A percentile compares a stretch with the other conserved stretches of the same genome.
Evolutionary conservation across 2,888 invertebrate species (phyloP).

Genomic region (Magallana nippona): DNA sequence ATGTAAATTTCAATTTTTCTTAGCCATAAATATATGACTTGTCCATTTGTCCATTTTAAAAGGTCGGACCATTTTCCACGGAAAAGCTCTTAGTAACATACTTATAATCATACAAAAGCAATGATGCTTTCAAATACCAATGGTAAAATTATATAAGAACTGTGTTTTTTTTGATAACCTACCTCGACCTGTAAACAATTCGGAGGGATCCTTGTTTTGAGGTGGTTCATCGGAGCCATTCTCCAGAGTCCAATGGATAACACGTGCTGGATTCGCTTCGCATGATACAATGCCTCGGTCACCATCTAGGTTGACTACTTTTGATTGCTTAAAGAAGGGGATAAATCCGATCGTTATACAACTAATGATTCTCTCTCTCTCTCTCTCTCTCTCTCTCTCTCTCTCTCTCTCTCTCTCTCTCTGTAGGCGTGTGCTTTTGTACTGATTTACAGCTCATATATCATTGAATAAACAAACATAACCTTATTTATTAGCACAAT

Average conservation of each 20-base stretch:
- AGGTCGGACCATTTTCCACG: too few species aligned
- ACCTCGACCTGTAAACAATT: conserved; percentile 30
- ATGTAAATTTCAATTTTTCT: too few species aligned
- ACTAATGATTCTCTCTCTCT: background rate
- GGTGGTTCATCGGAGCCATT: background rate
- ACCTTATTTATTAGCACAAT: too few species aligned
- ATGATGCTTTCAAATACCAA: too few species aligned
- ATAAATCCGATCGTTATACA: background rate
- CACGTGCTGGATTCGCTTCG: conserved; percentile 32
- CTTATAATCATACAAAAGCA: too few species aligned
- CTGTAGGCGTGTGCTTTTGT: too few species aligned
- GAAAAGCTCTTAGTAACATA: too few species aligned
- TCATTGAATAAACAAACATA: too few species aligned
- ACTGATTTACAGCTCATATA: too few species aligned
- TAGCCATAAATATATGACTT: too few species aligned
- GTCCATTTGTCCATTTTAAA: too few species aligned
- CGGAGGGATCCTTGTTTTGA: background rate
- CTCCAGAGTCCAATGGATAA: conserved; percentile 43
- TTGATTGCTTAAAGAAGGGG: conserved; percentile 32
- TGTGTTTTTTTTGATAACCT: background rate
- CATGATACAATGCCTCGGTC: conserved; percentile 39
- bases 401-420: background rate
- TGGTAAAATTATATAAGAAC: too few species aligned
- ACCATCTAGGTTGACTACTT: conserved; percentile 20
- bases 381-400: background rate